These are phyloP conservation scores for Drosophila tanythrix DNA, from an alignment of 2,888 invertebrate species.

Conservation along the genomic window DNA sequence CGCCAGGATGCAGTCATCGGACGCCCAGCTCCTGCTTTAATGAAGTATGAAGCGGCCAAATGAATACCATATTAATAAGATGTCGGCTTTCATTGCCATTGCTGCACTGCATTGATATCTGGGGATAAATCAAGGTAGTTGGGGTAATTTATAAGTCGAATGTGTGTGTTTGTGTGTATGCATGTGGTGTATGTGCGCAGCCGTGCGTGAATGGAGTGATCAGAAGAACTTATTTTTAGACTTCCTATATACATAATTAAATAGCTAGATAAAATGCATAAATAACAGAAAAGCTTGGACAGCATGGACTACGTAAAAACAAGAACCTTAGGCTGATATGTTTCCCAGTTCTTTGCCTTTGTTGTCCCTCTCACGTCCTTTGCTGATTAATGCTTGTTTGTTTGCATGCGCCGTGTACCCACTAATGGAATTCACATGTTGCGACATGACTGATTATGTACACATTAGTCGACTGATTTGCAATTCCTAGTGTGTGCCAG, in stretches of 20 bases:
- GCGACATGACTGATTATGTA: conserved; percentile 81
- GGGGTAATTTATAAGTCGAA: conserved; percentile 68
- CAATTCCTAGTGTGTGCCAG: conserved; percentile 66
- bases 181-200: neutral
- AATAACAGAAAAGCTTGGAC: conserved; percentile 61
- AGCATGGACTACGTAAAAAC: conserved; percentile 2
- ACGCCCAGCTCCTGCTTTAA: conserved; percentile 65
- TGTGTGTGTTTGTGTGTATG: conserved; percentile 21
- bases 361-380: conserved; percentile 13
- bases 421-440: conserved; percentile 80
- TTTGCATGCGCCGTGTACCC: conserved; percentile 69
- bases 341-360: neutral
- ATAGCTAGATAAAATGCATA: conserved; percentile 67
- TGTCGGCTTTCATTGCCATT: conserved; percentile 64
- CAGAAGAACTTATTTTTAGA: conserved; percentile 18
- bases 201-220: conserved; percentile 8
- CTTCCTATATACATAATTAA: conserved; percentile 35
- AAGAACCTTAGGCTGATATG: conserved; percentile 9
- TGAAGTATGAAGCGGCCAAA: conserved; percentile 77
- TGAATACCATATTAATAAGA: conserved; percentile 81
- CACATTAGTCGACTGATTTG: conserved; percentile 81
- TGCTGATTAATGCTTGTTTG: conserved; percentile 78
- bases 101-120: conserved; percentile 60
- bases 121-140: conserved; percentile 73
- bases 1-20: conserved; percentile 51